These are phyloP conservation scores for Orbicella faveolata DNA, from an alignment of 64 coral and sea anemone genomes.

Conservation along the genomic window DNA sequence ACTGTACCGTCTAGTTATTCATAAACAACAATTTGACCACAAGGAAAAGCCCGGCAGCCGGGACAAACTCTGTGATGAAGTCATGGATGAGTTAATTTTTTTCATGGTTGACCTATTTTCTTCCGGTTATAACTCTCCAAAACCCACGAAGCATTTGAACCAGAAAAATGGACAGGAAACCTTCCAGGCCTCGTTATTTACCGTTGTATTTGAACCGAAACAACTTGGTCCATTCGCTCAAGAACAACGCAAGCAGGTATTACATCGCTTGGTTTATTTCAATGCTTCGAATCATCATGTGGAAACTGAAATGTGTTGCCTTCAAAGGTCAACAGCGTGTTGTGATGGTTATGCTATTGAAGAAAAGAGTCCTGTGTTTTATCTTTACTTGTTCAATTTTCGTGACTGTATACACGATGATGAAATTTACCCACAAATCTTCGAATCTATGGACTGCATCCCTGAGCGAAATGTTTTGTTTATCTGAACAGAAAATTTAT, in stretches of 20 bases:
- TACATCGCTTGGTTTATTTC: slow-evolving; percentile 15
- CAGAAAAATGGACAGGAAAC: background rate
- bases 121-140: background rate
- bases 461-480: slow-evolving; percentile 6
- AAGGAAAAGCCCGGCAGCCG: background rate
- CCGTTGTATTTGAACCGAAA: background rate
- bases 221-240: background rate
- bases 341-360: background rate
- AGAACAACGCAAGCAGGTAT: slow-evolving; percentile 1
- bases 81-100: background rate
- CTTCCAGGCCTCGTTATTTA: background rate
- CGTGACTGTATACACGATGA: background rate
- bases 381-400: background rate
- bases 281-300: background rate
- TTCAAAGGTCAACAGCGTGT: background rate
- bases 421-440: background rate
- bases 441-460: background rate
- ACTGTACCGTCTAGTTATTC: background rate
- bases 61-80: background rate
- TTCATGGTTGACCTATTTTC: background rate
- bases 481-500: slow-evolving; percentile 24
- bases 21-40: background rate
- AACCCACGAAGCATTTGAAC: background rate
- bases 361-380: background rate
- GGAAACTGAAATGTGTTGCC: background rate